Percentiles rank a stretch among this genome's conserved stretches.
phyloP scores from a whole-genome alignment of 2,888 invertebrate species.

The Lasioglossum morio region DNA sequence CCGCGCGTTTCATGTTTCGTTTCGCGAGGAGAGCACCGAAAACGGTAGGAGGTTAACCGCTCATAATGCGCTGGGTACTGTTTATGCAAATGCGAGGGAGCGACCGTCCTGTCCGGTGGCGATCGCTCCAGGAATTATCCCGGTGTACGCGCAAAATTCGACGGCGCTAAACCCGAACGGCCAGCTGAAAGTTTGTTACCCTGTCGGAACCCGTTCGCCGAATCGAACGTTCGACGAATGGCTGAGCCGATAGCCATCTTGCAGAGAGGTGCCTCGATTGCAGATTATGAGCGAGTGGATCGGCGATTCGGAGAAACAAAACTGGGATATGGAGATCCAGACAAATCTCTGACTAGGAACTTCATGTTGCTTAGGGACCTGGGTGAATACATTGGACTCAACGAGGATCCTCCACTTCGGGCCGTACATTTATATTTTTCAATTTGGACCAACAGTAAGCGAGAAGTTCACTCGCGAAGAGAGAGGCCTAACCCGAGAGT shows the following conservation, averaged over 20 bases:
- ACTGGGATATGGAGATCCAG: background rate
- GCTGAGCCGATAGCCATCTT: background rate
- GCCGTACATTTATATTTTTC: too few species aligned
- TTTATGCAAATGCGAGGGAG: conserved; percentile 71
- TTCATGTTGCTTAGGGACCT: too few species aligned
- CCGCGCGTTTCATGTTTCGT: conserved; percentile 29
- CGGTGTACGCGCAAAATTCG: conserved; percentile 64
- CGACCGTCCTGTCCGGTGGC: conserved; percentile 60
- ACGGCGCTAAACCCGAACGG: conserved; percentile 54
- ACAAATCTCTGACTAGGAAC: background rate
- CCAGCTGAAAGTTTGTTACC: background rate
- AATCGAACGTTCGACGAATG: background rate
- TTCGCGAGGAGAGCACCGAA: conserved; percentile 43
- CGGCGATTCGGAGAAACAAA: background rate
- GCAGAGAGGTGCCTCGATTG: background rate
- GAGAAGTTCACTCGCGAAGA: too few species aligned
- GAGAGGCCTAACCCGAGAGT: too few species aligned
- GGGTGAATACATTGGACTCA: too few species aligned
- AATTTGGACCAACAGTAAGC: too few species aligned
- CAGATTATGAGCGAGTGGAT: background rate
- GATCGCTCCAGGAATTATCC: conserved; percentile 66
- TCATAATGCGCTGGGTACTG: conserved; percentile 58
- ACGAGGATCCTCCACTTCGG: too few species aligned
- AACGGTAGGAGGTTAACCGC: conserved; percentile 57
- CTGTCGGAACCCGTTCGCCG: background rate